phyloP scores from a whole-genome alignment of 2,113 vertebrate genomes.

The Anthoscopus minutus region DNA sequence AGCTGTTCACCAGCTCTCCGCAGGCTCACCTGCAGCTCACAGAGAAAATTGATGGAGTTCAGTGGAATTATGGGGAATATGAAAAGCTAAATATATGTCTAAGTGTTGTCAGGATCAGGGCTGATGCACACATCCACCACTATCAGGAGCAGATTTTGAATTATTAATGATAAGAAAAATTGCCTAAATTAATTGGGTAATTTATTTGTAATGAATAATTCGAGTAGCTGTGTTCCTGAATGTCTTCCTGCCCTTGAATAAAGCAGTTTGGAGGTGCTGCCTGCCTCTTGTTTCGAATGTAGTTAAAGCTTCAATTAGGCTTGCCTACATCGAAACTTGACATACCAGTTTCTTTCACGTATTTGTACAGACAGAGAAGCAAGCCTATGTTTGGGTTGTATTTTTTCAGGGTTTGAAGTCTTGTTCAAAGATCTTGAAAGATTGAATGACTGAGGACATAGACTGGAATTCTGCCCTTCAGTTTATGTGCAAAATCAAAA shows the following conservation, averaged over 20 bases:
- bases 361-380: conserved; percentile 75
- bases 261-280: conserved; percentile 45
- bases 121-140: not conserved
- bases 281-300: conserved; percentile 67
- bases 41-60: conserved; percentile 6
- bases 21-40: conserved; percentile 6
- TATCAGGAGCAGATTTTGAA: conserved; percentile 25
- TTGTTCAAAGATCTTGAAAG: conserved; percentile 77
- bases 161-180: conserved; percentile 53
- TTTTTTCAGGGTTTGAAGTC: conserved; percentile 80
- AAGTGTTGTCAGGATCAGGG: conserved; percentile 18
- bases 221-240: conserved; percentile 34
- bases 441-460: conserved; percentile 77
- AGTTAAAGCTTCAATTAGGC: conserved; percentile 76
- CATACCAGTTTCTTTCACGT: conserved; percentile 72
- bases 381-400: conserved; percentile 75
- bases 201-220: conserved; percentile 63
- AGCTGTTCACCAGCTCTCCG: not conserved
- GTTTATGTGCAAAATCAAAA: conserved; percentile 80
- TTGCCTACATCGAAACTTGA: conserved; percentile 67
- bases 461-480: conserved; percentile 79
- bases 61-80: not conserved
- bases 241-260: conserved; percentile 70
- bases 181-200: conserved; percentile 61
- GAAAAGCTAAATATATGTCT: conserved; percentile 24